Conservation (phyloP, 2,888 invertebrate genomes). For the Ypsolopha scabrella region DNA sequence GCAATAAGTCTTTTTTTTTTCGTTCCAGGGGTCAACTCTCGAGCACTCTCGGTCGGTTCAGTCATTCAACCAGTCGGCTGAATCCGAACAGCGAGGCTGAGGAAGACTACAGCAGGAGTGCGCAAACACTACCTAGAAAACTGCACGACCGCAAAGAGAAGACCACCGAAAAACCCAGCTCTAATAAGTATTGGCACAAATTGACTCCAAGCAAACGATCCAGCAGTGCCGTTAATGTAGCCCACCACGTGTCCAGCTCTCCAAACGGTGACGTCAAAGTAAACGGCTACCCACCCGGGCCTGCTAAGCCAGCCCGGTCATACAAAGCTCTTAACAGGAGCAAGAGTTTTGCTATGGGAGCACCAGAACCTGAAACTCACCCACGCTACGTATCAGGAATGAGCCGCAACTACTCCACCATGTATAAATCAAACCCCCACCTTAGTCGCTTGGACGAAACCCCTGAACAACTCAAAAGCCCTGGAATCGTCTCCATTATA, state of each 20-base stretch:
- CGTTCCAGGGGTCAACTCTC: slow-evolving; percentile 76
- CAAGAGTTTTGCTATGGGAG: slow-evolving; percentile 88
- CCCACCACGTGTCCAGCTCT: slow-evolving; percentile 45
- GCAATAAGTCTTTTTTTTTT: slow-evolving; percentile 19
- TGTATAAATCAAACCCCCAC: slow-evolving; percentile 85
- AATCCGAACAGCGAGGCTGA: slow-evolving; percentile 65
- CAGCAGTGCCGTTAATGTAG: slow-evolving; percentile 76
- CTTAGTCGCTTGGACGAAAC: slow-evolving; percentile 77
- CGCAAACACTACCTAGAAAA: slow-evolving; percentile 83
- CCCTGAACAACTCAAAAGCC: slow-evolving; percentile 82
- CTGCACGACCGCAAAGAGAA: slow-evolving; percentile 65
- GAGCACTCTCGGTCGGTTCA: slow-evolving; percentile 84
- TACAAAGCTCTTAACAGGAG: slow-evolving; percentile 83
- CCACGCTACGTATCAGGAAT: slow-evolving; percentile 57
- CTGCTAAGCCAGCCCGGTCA: slow-evolving; percentile 83
- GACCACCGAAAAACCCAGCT: slow-evolving; percentile 47
- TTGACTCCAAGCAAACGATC: slow-evolving; percentile 68
- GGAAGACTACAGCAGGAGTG: slow-evolving; percentile 70
- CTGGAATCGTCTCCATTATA: slow-evolving; percentile 87
- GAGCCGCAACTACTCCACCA: slow-evolving; percentile 64
- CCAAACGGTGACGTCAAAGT: slow-evolving; percentile 39
- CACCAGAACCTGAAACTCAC: slow-evolving; percentile 63
- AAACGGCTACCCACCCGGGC: slow-evolving; percentile 69
- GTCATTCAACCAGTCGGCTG: slow-evolving; percentile 83
- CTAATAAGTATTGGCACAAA: slow-evolving; percentile 57